These are phyloP conservation scores for Pinctada fucata DNA, from an alignment of 2,888 invertebrate genomes.

Conservation along the genomic window DNA sequence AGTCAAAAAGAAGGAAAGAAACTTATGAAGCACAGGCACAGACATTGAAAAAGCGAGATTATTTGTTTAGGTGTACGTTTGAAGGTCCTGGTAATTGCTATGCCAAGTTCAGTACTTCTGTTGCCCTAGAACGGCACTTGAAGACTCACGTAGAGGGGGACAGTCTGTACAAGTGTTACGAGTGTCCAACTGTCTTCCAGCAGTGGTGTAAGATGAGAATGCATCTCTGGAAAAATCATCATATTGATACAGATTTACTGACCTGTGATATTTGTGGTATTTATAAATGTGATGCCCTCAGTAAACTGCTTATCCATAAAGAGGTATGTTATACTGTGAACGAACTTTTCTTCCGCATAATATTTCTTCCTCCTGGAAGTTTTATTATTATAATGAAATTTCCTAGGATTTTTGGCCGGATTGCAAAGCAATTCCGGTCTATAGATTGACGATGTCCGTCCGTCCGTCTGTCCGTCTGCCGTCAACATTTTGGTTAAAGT, in stretches of 20 bases:
- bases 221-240: conserved; percentile 85
- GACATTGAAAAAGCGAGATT: conserved; percentile 27
- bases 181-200: conserved; percentile 81
- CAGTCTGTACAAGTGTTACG: conserved; percentile 81
- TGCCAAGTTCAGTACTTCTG: conserved; percentile 79
- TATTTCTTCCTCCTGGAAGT: no score
- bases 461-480: no score
- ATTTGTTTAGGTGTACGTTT: conserved; percentile 51
- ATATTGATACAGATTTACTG: conserved; percentile 87
- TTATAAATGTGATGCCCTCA: conserved; percentile 77
- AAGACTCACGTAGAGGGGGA: conserved; percentile 80
- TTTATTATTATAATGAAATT: no score
- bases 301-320: conserved; percentile 85
- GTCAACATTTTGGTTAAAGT: no score
- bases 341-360: no score
- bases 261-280: conserved; percentile 79
- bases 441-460: no score
- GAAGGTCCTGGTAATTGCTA: conserved; percentile 46
- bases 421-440: no score
- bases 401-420: no score
- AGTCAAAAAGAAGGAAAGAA: conserved; percentile 42
- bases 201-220: conserved; percentile 84
- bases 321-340: conserved; percentile 77
- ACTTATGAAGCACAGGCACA: conserved; percentile 9
- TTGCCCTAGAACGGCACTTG: conserved; percentile 83